Conservation (phyloP, 2,888 invertebrate genomes). For the Nematopogon swammerdamellus region DNA sequence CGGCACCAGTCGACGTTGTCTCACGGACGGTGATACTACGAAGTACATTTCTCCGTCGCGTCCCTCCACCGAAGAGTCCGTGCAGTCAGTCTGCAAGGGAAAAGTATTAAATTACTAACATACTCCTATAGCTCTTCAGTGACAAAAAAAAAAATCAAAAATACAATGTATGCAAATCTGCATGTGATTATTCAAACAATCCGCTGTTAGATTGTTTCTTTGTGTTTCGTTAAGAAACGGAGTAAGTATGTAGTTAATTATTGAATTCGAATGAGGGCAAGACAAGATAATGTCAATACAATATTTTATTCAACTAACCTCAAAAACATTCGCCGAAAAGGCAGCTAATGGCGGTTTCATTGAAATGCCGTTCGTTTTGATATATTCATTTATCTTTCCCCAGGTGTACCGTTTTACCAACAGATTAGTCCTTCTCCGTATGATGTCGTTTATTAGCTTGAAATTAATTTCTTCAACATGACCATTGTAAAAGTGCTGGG, state of each 20-base stretch:
- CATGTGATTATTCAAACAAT: neutral
- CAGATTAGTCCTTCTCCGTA: conserved; percentile 77
- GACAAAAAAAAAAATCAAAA: conserved; percentile 1
- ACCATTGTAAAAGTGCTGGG: conserved; percentile 83
- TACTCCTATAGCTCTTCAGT: neutral
- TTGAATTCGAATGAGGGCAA: too few relatives aligned
- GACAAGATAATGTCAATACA: too few relatives aligned
- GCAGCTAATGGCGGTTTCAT: conserved; percentile 77
- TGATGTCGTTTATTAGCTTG: conserved; percentile 75
- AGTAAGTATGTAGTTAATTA: too few relatives aligned
- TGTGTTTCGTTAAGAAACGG: too few relatives aligned
- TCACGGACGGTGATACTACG: conserved; percentile 74
- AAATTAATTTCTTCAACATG: conserved; percentile 84
- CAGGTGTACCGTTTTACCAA: conserved; percentile 75
- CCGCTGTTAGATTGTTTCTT: too few relatives aligned
- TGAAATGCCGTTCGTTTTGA: conserved; percentile 68
- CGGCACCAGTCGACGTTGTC: conserved; percentile 76
- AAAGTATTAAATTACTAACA: conserved; percentile 4
- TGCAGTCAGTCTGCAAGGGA: conserved; percentile 72
- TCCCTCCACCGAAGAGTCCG: conserved; percentile 68
- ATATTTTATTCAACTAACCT: too few relatives aligned
- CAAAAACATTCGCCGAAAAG: conserved; percentile 77
- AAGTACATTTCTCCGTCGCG: conserved; percentile 86
- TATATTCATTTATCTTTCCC: conserved; percentile 72
- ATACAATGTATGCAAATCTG: neutral